Conservation (phyloP, 1,140 invertebrate genomes). For the Drosophila bocqueti region DNA sequence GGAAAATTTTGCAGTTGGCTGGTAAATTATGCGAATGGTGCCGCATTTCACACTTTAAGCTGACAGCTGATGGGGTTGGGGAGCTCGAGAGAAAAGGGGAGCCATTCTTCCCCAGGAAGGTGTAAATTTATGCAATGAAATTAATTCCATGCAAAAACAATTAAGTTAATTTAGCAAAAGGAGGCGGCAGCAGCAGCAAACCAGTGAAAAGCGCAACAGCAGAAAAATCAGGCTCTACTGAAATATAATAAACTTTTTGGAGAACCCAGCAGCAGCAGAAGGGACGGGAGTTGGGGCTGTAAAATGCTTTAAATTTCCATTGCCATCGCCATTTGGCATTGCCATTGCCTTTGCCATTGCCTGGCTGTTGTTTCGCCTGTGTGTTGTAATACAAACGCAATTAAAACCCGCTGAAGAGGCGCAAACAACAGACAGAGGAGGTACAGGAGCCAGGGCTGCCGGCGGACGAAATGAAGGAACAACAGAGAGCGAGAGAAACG, state of each 20-base stretch:
- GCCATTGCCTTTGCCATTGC: constrained; percentile 40
- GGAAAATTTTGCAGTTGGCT: constrained; percentile 58
- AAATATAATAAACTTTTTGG: constrained; percentile 80
- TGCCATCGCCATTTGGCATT: constrained; percentile 45
- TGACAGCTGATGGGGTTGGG: constrained; percentile 51
- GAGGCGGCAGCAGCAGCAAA: constrained; percentile 19
- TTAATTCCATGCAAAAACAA: constrained; percentile 84
- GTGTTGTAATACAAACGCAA: constrained; percentile 81
- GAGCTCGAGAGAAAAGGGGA: neutral
- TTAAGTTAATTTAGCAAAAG: constrained; percentile 84
- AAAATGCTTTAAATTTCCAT: constrained; percentile 79
- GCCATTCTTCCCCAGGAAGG: constrained; percentile 47
- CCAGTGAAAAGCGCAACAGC: constrained; percentile 64
- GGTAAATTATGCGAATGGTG: constrained; percentile 77
- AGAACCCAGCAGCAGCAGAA: neutral
- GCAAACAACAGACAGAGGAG: constrained; percentile 76
- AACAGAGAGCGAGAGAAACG: constrained; percentile 44
- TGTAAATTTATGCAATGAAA: constrained; percentile 80
- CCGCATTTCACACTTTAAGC: constrained; percentile 79
- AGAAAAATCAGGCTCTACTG: constrained; percentile 76
- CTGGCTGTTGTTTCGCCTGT: constrained; percentile 34
- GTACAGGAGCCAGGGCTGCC: constrained; percentile 10
- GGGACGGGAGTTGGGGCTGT: constrained; percentile 12
- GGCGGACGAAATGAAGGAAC: constrained; percentile 40
- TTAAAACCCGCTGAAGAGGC: constrained; percentile 82